These are phyloP conservation scores for Perca schrenkii DNA, from an alignment of 2,113 vertebrate species.

Conservation along the genomic window DNA sequence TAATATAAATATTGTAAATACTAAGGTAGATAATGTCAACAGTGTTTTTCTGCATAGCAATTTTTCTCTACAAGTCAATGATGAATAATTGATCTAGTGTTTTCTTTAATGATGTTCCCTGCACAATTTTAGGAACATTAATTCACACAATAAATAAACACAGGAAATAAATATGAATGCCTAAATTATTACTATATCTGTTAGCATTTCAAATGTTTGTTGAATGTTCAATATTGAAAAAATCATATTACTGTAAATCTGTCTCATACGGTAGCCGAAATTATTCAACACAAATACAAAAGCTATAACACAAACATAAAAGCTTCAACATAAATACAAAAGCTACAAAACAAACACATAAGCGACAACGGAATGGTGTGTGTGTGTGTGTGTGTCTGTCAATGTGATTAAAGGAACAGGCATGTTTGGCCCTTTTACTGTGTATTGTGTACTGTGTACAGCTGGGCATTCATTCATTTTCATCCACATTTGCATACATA, in stretches of 20 bases:
- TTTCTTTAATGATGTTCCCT: not conserved
- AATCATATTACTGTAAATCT: not conserved
- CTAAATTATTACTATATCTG: not conserved
- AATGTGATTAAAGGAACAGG: too few species aligned
- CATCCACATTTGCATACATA: too few species aligned
- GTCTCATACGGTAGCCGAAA: not conserved
- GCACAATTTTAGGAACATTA: not conserved
- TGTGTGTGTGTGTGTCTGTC: too few species aligned
- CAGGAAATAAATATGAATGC: not conserved
- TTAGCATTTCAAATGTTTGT: not conserved
- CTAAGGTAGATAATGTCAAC: not conserved
- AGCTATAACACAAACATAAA: too few species aligned
- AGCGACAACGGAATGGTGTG: too few species aligned
- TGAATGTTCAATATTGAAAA: not conserved
- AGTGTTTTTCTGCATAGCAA: not conserved
- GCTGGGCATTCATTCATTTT: too few species aligned
- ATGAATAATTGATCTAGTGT: not conserved
- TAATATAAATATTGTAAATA: slow-evolving; percentile 6
- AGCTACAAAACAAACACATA: too few species aligned
- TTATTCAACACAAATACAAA: too few species aligned
- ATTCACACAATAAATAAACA: not conserved
- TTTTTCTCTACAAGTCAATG: not conserved
- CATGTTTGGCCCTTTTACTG: too few species aligned
- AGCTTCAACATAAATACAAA: too few species aligned
- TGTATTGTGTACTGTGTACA: too few species aligned